These are phyloP conservation scores for Aptenodytes patagonicus DNA, from an alignment of 2,113 vertebrate species.

Conservation along the genomic window DNA sequence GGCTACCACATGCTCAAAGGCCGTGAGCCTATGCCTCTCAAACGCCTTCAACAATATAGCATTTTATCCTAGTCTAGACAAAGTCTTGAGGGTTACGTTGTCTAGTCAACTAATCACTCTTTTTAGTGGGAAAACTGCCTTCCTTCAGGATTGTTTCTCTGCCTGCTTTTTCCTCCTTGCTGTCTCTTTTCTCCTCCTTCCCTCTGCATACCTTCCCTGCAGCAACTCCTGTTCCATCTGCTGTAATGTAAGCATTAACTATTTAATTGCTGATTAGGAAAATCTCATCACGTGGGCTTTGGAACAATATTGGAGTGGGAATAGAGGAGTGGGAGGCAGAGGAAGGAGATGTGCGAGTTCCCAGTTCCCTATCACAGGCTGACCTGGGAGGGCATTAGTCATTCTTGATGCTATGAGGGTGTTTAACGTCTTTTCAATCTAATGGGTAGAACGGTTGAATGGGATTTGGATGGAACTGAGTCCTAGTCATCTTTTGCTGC, in stretches of 20 bases:
- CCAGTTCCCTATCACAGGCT: neutral
- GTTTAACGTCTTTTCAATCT: neutral
- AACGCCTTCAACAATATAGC: neutral
- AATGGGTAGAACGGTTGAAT: neutral
- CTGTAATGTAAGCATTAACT: constrained; percentile 46
- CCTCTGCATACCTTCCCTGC: constrained; percentile 49
- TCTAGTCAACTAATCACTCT: neutral
- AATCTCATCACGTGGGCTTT: neutral
- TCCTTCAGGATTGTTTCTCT: constrained; percentile 4
- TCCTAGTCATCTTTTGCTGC: neutral
- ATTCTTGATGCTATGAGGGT: neutral
- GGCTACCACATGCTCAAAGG: neutral
- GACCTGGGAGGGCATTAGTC: neutral
- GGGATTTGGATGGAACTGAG: neutral
- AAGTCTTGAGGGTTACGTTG: constrained; percentile 25
- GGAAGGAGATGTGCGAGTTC: neutral
- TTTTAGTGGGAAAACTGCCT: constrained; percentile 20
- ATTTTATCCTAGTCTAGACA: constrained; percentile 51
- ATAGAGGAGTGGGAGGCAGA: constrained; percentile 5
- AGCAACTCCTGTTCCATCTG: constrained; percentile 45
- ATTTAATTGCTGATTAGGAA: constrained; percentile 57
- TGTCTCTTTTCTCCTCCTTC: constrained; percentile 27
- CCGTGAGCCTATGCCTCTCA: neutral
- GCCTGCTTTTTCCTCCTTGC: neutral
- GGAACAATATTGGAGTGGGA: neutral